Evolutionary conservation across 2,797 vertebrate species (phyloP).

Genomic region (Lophius americanus): DNA sequence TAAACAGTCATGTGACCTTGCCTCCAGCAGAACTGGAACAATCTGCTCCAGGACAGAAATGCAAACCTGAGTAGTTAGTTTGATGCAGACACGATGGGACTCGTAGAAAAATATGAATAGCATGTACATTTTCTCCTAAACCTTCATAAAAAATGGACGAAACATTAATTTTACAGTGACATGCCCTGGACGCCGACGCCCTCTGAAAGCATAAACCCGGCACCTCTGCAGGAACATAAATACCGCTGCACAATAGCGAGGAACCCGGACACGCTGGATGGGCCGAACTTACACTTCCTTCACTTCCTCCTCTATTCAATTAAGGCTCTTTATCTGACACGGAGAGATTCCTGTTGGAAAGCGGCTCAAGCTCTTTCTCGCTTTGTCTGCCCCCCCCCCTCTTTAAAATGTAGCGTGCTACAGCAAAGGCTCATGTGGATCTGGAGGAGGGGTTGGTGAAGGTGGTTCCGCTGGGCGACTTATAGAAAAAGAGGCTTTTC

Average conservation of each 20-base stretch:
- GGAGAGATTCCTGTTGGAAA: constrained; percentile 74
- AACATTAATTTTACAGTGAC: constrained; percentile 17
- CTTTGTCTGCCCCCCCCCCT: constrained; percentile 45
- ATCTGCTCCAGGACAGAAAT: constrained; percentile 1
- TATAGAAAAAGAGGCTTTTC: constrained; percentile 43
- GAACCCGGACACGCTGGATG: constrained; percentile 55
- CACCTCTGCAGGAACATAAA: constrained; percentile 69
- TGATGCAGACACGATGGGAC: constrained; percentile 12
- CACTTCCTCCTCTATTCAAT: constrained; percentile 82
- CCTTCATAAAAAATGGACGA: constrained; percentile 24
- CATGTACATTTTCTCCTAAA: constrained; percentile 18
- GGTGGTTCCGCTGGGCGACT: constrained; percentile 31
- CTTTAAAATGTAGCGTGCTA: constrained; percentile 25
- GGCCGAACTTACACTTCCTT: constrained; percentile 77
- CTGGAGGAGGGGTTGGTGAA: constrained; percentile 3
- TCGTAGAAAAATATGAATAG: constrained; percentile 22
- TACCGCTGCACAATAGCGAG: constrained; percentile 65
- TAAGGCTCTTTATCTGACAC: constrained; percentile 76
- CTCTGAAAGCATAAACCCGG: constrained; percentile 50
- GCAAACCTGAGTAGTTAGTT: constrained; percentile 15
- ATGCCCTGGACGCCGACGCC: constrained; percentile 24
- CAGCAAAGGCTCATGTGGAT: constrained; percentile 64
- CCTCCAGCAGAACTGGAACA: too few species aligned
- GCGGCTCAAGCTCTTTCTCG: constrained; percentile 54
- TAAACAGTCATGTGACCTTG: too few species aligned